Percentiles rank a stretch among this genome's conserved stretches.
phyloP scores from a whole-genome alignment of 2,113 vertebrate genomes.

The Burhinus oedicnemus region DNA sequence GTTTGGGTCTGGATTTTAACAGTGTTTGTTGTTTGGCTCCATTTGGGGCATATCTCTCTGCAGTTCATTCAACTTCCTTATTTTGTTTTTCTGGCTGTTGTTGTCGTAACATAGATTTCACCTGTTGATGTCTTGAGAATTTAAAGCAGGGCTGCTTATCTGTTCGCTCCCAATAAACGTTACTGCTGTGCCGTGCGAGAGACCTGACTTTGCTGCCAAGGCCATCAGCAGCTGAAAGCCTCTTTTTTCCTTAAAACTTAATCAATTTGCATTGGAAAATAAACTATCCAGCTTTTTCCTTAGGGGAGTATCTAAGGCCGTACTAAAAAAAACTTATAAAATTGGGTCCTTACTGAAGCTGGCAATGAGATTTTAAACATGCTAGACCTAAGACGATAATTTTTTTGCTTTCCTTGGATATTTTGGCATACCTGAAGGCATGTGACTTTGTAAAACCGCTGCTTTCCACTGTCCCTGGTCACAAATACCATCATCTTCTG shows the following conservation, averaged over 20 bases:
- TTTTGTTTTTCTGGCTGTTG: conserved; percentile 16
- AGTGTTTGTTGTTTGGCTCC: neutral
- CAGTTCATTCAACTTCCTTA: conserved; percentile 35
- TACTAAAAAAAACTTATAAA: neutral
- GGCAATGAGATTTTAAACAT: neutral
- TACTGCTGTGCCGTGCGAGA: neutral
- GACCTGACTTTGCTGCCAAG: neutral
- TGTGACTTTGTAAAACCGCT: neutral
- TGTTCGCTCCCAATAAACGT: neutral
- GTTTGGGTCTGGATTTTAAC: neutral
- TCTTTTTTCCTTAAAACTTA: conserved; percentile 2
- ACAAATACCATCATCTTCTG: neutral
- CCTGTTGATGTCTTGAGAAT: neutral
- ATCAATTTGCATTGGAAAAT: conserved; percentile 2
- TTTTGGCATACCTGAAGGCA: neutral
- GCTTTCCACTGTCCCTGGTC: neutral
- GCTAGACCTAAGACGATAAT: neutral
- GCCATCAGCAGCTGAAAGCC: neutral
- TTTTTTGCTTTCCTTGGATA: neutral
- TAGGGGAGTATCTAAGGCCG: neutral
- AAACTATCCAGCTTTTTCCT: neutral
- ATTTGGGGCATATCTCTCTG: neutral
- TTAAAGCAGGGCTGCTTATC: conserved; percentile 18
- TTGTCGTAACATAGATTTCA: neutral
- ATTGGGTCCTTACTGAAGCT: neutral